Conservation (phyloP, 2,888 invertebrate species). For the Chalcis sispes region DNA sequence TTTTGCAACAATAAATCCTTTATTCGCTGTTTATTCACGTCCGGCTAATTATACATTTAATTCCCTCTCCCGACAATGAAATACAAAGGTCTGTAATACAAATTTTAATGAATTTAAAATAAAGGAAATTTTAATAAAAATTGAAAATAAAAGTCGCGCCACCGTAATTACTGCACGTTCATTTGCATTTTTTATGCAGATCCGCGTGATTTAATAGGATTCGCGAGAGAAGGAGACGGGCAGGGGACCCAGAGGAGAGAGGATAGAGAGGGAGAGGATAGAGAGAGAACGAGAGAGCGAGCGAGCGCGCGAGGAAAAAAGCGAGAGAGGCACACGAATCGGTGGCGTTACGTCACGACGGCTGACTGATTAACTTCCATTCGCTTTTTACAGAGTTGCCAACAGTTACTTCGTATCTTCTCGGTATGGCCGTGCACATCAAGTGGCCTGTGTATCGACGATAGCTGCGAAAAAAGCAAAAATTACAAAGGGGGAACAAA, state of each 20-base stretch:
- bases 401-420: slow-evolving; percentile 19
- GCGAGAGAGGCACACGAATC: slow-evolving; percentile 44
- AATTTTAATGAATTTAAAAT: slow-evolving; percentile 57
- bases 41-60: slow-evolving; percentile 54
- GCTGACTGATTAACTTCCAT: slow-evolving; percentile 52
- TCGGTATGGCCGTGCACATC: slow-evolving; percentile 3
- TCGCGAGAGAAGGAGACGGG: slow-evolving; percentile 5
- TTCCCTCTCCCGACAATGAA: slow-evolving; percentile 40
- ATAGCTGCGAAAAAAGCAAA: slow-evolving; percentile 22
- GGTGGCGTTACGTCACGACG: slow-evolving; percentile 29
- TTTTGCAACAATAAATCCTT: slow-evolving; percentile 45
- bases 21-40: slow-evolving; percentile 49
- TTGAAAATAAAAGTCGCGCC: slow-evolving; percentile 50
- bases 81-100: slow-evolving; percentile 54
- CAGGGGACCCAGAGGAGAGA: neutral
- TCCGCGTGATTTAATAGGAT: slow-evolving; percentile 56
- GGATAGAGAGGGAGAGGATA: neutral
- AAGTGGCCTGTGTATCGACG: slow-evolving; percentile 24
- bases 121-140: slow-evolving; percentile 56
- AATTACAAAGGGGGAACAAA: neutral
- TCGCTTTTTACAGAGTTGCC: slow-evolving; percentile 47
- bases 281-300: neutral
- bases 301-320: neutral
- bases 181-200: slow-evolving; percentile 59
- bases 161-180: slow-evolving; percentile 50